Percentiles rank a stretch among this genome's conserved stretches.
Conservation (phyloP, 2,888 invertebrate genomes). For the Trachelus troglodyta region DNA sequence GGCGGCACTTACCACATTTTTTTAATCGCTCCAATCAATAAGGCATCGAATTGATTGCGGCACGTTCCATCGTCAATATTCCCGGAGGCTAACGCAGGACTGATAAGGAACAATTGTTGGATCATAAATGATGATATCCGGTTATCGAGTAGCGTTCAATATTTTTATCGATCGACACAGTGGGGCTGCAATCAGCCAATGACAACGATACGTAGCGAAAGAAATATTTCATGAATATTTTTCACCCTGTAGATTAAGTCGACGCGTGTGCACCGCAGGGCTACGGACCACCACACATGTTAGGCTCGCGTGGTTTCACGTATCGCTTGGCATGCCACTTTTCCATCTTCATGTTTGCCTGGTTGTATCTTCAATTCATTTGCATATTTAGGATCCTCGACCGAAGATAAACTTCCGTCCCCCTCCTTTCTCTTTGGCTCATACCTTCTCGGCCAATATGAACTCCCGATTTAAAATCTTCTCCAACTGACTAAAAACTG, state of each 20-base stretch:
- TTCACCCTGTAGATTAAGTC: neutral
- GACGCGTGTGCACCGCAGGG: neutral
- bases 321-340: conserved; percentile 39
- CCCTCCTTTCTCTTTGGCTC: conserved; percentile 34
- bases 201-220: neutral
- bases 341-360: conserved; percentile 55
- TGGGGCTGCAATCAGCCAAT: neutral
- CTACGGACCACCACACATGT: neutral
- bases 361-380: conserved; percentile 61
- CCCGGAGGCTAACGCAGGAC: neutral
- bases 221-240: neutral
- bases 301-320: conserved; percentile 4
- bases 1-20: conserved; percentile 55
- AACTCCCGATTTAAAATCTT: conserved; percentile 48
- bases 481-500: conserved; percentile 57
- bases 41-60: neutral
- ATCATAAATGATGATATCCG: neutral
- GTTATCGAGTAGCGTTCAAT: neutral
- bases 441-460: conserved; percentile 43
- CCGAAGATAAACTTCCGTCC: conserved; percentile 30
- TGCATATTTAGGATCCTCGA: conserved; percentile 57
- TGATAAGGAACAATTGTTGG: neutral
- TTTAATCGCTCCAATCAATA: neutral
- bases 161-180: neutral
- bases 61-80: neutral